Evolutionary conservation across 2,888 invertebrate species (phyloP).

Genomic region (Nomada flava): DNA sequence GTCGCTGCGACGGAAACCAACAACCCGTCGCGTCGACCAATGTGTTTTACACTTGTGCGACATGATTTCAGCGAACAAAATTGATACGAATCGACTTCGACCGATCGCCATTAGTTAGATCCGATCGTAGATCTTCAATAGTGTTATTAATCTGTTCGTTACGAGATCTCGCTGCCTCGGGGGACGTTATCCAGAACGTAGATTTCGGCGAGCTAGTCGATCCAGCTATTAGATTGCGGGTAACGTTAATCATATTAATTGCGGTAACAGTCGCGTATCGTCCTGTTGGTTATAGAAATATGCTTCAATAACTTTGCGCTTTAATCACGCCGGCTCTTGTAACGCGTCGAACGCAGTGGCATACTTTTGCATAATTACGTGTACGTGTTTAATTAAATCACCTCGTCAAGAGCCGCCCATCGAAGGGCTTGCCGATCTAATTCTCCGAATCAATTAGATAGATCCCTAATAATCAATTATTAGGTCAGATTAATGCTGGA

Average conservation of each 20-base stretch:
- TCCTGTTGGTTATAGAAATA: constrained; percentile 44
- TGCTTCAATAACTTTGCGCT: constrained; percentile 57
- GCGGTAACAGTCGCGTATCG: constrained; percentile 33
- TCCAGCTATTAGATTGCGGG: constrained; percentile 27
- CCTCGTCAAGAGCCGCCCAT: constrained; percentile 51
- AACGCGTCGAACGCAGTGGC: constrained; percentile 25
- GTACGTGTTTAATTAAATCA: constrained; percentile 61
- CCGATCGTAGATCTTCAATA: constrained; percentile 12
- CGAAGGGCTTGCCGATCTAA: constrained; percentile 40
- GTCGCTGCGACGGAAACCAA: background rate
- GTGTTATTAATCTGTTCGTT: constrained; percentile 14
- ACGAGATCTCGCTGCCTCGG: background rate
- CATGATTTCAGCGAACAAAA: background rate
- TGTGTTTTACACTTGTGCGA: constrained; percentile 11
- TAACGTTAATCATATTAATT: constrained; percentile 47
- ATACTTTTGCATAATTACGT: constrained; percentile 50
- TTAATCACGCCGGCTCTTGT: constrained; percentile 48
- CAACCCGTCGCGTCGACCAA: background rate
- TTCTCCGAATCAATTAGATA: constrained; percentile 41
- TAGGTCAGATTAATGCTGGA: no score
- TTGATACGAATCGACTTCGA: background rate
- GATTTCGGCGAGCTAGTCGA: background rate
- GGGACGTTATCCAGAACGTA: constrained; percentile 19
- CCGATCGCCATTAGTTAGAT: background rate
- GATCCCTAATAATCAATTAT: no score